phyloP scores from a whole-genome alignment of 2,888 invertebrate species.

The Hypomecis atomaria region DNA sequence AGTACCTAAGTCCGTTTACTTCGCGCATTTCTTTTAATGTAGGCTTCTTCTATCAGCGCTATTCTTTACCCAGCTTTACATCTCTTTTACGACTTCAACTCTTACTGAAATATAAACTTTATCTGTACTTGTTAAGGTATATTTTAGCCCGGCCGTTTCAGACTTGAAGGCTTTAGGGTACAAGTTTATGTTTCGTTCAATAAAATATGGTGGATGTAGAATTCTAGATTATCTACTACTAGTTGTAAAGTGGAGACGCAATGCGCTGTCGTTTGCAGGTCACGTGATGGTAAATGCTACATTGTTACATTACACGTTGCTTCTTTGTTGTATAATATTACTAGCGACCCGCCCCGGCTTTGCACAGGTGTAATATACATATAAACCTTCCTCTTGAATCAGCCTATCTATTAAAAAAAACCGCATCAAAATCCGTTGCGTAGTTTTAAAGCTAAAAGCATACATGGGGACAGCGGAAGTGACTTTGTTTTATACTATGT shows the following conservation, averaged over 20 bases:
- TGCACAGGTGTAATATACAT: not conserved
- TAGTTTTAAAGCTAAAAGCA: too few relatives aligned
- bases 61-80: constrained; percentile 27
- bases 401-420: too few relatives aligned
- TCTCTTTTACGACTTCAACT: constrained; percentile 32
- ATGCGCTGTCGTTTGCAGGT: constrained; percentile 15
- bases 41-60: constrained; percentile 9
- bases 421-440: too few relatives aligned
- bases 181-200: constrained; percentile 22
- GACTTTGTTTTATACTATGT: too few relatives aligned
- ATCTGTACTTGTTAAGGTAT: constrained; percentile 46
- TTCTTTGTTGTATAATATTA: too few relatives aligned
- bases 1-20: too few relatives aligned
- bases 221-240: constrained; percentile 16
- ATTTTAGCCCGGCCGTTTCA: constrained; percentile 41
- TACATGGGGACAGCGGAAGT: too few relatives aligned
- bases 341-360: too few relatives aligned
- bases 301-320: not conserved
- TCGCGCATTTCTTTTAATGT: constrained; percentile 1
- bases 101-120: constrained; percentile 12
- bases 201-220: constrained; percentile 22
- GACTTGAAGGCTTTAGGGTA: constrained; percentile 3
- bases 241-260: constrained; percentile 11
- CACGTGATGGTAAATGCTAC: not conserved
- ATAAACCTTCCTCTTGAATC: too few relatives aligned